A percentile compares a stretch with the other conserved stretches of the same genome.
Conservation (phyloP, 2,888 invertebrate genomes). For the Drosophila nigritarsus region DNA sequence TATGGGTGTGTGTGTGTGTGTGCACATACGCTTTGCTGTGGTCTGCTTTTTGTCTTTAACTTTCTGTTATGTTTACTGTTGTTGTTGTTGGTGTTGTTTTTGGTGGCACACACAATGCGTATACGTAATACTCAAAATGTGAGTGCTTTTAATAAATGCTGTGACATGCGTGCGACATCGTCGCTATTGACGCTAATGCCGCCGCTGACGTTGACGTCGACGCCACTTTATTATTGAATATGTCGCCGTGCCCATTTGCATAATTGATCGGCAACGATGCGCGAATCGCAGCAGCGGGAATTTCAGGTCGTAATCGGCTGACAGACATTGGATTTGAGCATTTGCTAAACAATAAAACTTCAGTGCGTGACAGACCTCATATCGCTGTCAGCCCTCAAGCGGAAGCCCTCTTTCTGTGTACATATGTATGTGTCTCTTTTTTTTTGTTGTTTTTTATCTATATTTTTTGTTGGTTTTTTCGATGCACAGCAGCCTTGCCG, state of each 20-base stretch:
- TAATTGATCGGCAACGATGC: slow-evolving; percentile 79
- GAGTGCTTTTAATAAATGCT: slow-evolving; percentile 72
- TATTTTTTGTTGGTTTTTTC: slow-evolving; percentile 7
- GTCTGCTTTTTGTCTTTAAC: slow-evolving; percentile 10
- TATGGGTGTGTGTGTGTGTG: background rate
- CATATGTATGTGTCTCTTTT: background rate
- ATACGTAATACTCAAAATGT: slow-evolving; percentile 56
- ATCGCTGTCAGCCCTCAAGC: background rate
- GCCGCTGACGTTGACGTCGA: slow-evolving; percentile 25
- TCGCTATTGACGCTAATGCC: slow-evolving; percentile 32
- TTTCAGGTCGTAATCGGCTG: slow-evolving; percentile 62
- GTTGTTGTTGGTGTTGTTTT: slow-evolving; percentile 1
- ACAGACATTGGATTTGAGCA: slow-evolving; percentile 56
- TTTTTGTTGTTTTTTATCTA: slow-evolving; percentile 3
- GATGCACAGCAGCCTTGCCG: slow-evolving; percentile 37
- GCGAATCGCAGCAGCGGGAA: slow-evolving; percentile 65
- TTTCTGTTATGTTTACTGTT: slow-evolving; percentile 12
- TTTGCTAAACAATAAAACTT: slow-evolving; percentile 64
- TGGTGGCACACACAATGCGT: slow-evolving; percentile 53
- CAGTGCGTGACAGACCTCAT: slow-evolving; percentile 54
- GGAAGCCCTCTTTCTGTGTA: background rate
- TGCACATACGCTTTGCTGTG: slow-evolving; percentile 27
- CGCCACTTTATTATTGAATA: slow-evolving; percentile 77
- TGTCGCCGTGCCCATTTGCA: slow-evolving; percentile 71
- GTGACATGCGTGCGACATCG: slow-evolving; percentile 67